phyloP scores from a whole-genome alignment of 2,797 vertebrate species.

The Avahi laniger region DNA sequence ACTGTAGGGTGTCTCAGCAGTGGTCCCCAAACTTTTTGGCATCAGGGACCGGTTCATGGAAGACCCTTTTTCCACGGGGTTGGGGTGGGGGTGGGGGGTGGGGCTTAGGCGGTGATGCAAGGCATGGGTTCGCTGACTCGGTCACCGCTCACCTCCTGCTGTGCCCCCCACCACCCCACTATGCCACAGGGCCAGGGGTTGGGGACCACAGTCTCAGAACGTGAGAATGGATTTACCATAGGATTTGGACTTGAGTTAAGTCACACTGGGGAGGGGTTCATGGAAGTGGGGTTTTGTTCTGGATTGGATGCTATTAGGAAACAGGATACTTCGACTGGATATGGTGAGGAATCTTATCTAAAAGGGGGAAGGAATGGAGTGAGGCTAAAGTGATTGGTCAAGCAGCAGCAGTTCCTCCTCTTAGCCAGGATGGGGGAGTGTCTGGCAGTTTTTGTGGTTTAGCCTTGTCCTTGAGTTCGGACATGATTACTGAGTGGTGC shows the following conservation, averaged over 20 bases:
- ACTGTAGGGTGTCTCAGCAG: too few relatives aligned
- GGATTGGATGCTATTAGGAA: neutral
- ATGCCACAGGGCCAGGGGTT: too few relatives aligned
- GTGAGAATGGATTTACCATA: neutral
- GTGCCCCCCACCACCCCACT: too few relatives aligned
- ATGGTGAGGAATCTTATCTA: neutral
- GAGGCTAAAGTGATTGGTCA: neutral
- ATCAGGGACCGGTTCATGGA: too few relatives aligned
- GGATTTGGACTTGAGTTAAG: neutral
- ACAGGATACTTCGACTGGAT: neutral
- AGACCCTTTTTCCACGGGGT: too few relatives aligned
- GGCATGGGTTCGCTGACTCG: too few relatives aligned
- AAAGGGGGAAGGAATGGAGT: neutral
- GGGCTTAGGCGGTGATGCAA: too few relatives aligned
- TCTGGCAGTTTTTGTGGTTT: neutral
- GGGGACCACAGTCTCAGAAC: neutral
- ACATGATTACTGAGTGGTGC: neutral
- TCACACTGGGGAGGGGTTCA: rapidly evolving
- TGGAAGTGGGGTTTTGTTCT: neutral
- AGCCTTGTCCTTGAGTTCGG: neutral
- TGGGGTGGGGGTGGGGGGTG: too few relatives aligned
- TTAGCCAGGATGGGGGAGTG: neutral
- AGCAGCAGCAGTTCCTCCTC: neutral
- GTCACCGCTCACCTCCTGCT: too few relatives aligned
- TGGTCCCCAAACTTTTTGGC: too few relatives aligned